A percentile compares a stretch with the other conserved stretches of the same genome.
These are phyloP conservation scores for Brachionus sp. DNA, from an alignment of 1,140 invertebrate genomes.

Conservation along the genomic window DNA sequence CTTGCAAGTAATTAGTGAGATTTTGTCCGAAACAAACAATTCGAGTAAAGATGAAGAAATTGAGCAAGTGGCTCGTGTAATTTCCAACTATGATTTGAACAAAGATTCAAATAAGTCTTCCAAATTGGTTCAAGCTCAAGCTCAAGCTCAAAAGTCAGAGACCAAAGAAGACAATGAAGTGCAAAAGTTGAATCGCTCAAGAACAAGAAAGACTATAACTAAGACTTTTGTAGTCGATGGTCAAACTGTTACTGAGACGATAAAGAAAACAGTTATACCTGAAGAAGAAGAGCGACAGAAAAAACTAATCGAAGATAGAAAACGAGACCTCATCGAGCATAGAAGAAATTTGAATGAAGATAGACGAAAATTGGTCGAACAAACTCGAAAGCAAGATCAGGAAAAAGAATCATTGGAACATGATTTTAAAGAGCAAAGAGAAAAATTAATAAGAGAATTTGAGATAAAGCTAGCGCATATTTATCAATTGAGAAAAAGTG, in stretches of 20 bases:
- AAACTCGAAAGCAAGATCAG: conserved; percentile 38
- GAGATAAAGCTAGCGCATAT: conserved; percentile 33
- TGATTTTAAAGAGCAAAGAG: conserved; percentile 41
- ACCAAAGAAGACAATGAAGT: neutral
- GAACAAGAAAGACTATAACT: conserved; percentile 43
- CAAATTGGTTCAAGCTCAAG: neutral
- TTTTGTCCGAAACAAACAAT: neutral
- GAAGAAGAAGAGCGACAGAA: conserved; percentile 43
- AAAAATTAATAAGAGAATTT: conserved; percentile 45
- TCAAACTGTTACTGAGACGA: conserved; percentile 37
- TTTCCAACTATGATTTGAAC: neutral
- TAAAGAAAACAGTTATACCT: conserved; percentile 40
- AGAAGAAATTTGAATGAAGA: conserved; percentile 42
- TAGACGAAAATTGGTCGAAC: conserved; percentile 34
- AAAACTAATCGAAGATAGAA: conserved; percentile 41
- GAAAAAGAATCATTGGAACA: conserved; percentile 45
- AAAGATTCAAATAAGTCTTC: neutral
- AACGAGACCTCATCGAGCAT: conserved; percentile 41
- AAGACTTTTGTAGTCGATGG: conserved; percentile 44
- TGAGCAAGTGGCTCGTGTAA: neutral
- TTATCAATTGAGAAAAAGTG: conserved; percentile 35
- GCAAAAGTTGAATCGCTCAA: conserved; percentile 24
- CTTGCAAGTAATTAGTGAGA: conserved; percentile 39
- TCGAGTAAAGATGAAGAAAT: neutral
- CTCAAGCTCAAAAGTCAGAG: neutral